These are phyloP conservation scores for Stomatorhinus ivindoensis DNA, from an alignment of 2,113 vertebrate species.

Conservation along the genomic window DNA sequence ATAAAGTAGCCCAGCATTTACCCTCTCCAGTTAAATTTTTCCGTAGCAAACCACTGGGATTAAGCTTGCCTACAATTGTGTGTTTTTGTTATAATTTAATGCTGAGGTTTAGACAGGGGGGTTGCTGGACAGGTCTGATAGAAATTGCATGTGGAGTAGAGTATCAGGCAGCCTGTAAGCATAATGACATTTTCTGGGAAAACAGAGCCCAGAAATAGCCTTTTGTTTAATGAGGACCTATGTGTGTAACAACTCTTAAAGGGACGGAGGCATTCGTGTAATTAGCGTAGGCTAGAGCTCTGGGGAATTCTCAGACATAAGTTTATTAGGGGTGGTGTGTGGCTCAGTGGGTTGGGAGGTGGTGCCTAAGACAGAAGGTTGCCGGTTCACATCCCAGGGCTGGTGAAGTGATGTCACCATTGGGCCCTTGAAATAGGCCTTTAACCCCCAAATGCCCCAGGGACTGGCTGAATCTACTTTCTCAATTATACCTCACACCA, in stretches of 20 bases:
- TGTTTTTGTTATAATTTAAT: background rate
- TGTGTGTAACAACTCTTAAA: background rate
- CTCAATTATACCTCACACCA: background rate
- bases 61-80: background rate
- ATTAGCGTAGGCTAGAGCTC: background rate
- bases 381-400: background rate
- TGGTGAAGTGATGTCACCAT: background rate
- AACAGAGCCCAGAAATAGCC: background rate
- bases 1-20: background rate
- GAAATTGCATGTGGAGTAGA: background rate
- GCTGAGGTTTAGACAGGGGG: background rate
- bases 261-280: background rate
- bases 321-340: background rate
- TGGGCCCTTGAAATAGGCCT: background rate
- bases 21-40: background rate
- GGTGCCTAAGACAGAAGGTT: background rate
- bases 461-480: background rate
- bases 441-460: background rate
- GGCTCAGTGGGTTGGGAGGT: too few relatives aligned
- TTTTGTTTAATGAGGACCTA: conserved; percentile 5
- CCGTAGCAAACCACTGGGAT: background rate
- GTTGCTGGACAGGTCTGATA: background rate
- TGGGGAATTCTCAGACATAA: background rate
- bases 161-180: background rate
- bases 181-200: background rate